Evolutionary conservation across 2,888 invertebrate species (phyloP).

Genomic region (Dicyrtoma fusca): DNA sequence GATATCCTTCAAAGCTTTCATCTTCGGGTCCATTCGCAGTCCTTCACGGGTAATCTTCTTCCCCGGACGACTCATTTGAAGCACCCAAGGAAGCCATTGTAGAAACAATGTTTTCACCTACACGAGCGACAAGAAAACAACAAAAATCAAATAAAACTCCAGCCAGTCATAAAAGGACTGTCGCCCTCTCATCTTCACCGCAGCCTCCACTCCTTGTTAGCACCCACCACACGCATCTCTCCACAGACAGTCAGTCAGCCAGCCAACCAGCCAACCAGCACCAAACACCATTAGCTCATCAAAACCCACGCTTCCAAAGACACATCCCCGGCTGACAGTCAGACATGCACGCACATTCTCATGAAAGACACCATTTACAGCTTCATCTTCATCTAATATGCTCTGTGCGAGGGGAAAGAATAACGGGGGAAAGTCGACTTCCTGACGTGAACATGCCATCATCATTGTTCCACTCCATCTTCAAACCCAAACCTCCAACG

Average conservation of each 20-base stretch:
- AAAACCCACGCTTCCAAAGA: too few species aligned
- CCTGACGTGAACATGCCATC: conserved; percentile 23
- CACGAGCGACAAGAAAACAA: neutral
- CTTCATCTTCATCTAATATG: too few species aligned
- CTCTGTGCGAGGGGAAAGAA: neutral
- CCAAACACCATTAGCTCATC: too few species aligned
- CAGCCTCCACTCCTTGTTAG: neutral
- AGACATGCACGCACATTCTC: neutral
- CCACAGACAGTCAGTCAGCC: too few species aligned
- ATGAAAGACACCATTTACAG: neutral
- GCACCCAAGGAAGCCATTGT: conserved; percentile 96
- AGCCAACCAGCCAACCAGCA: too few species aligned
- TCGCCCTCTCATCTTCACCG: neutral
- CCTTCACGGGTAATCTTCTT: conserved; percentile 90
- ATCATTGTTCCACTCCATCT: conserved; percentile 9
- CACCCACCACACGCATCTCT: too few species aligned
- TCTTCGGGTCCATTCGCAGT: conserved; percentile 84
- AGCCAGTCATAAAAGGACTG: too few species aligned
- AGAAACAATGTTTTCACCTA: conserved; percentile 94
- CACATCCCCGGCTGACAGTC: neutral
- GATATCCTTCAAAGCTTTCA: conserved; percentile 83
- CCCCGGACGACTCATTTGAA: conserved; percentile 94
- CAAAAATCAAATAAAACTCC: too few species aligned
- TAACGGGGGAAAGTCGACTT: conserved; percentile 5
- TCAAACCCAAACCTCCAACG: conserved; percentile 5